Percentiles rank a stretch among this genome's conserved stretches.
Evolutionary conservation across 1,140 invertebrate species (phyloP).

Genomic region (Drosophila punjabiensis): DNA sequence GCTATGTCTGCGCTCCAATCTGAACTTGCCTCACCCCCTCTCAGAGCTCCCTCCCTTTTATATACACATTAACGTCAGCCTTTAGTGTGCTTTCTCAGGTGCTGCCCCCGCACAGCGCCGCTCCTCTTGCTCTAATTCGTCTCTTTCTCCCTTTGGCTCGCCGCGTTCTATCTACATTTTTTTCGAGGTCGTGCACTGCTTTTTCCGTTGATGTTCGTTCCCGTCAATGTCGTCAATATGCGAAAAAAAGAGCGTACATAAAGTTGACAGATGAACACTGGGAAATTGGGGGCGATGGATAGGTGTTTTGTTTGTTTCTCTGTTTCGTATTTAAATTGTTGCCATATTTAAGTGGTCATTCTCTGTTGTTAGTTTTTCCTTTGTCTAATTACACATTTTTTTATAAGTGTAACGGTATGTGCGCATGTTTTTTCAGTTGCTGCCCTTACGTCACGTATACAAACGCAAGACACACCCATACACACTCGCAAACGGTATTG

Average conservation of each 20-base stretch:
- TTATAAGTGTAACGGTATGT: conserved; percentile 61
- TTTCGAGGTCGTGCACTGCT: conserved; percentile 71
- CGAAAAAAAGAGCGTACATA: conserved; percentile 47
- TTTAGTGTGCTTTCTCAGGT: conserved; percentile 80
- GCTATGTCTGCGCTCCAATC: conserved; percentile 67
- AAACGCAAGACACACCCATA: conserved; percentile 30
- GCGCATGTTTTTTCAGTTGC: conserved; percentile 59
- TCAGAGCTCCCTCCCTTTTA: conserved; percentile 3
- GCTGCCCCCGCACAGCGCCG: conserved; percentile 39
- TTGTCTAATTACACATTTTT: conserved; percentile 60
- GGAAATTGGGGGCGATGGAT: background rate
- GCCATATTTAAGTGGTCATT: conserved; percentile 30
- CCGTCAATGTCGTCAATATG: conserved; percentile 75
- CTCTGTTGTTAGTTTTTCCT: conserved; percentile 43
- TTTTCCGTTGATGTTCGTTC: conserved; percentile 61
- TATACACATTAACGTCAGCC: conserved; percentile 71
- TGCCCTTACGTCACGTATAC: conserved; percentile 49
- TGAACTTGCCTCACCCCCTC: conserved; percentile 40
- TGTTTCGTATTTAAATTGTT: conserved; percentile 39
- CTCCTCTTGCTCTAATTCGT: background rate
- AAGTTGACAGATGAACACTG: conserved; percentile 30
- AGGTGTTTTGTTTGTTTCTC: conserved; percentile 37
- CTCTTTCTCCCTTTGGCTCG: conserved; percentile 16
- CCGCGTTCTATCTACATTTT: conserved; percentile 70
- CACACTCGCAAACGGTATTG: background rate